Evolutionary conservation across 64 coral and sea anemone species (phyloP).

Genomic region (Pocillopora damicornis): DNA sequence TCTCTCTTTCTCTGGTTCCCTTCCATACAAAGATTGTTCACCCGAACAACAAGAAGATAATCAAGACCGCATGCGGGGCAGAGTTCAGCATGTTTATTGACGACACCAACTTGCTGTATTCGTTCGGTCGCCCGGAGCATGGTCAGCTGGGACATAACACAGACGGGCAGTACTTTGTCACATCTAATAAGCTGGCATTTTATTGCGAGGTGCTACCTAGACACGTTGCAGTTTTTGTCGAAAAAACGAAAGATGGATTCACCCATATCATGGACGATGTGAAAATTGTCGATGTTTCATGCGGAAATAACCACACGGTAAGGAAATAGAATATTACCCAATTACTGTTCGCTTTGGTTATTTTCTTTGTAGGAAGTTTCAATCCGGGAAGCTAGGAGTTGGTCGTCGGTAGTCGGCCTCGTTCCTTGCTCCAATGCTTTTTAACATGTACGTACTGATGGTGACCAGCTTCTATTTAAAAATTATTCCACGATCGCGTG

Average conservation of each 20-base stretch:
- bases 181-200: constrained; percentile 83
- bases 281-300: constrained; percentile 58
- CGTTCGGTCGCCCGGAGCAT: constrained; percentile 83
- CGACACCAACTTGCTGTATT: constrained; percentile 69
- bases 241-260: constrained; percentile 82
- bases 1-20: not conserved
- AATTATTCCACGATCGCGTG: too few species aligned
- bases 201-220: constrained; percentile 72
- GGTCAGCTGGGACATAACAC: constrained; percentile 90
- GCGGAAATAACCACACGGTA: constrained; percentile 80
- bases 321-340: not conserved
- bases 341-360: not conserved
- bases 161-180: constrained; percentile 83
- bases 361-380: too few species aligned
- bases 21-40: constrained; percentile 52
- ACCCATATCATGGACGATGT: constrained; percentile 75
- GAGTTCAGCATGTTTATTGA: constrained; percentile 95
- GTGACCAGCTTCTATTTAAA: too few species aligned
- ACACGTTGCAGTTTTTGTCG: constrained; percentile 75
- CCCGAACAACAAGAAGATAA: constrained; percentile 71
- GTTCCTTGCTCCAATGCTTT: too few species aligned
- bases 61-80: constrained; percentile 68
- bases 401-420: too few species aligned
- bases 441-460: too few species aligned
- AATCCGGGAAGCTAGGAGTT: too few species aligned